phyloP scores from a whole-genome alignment of 2,888 invertebrate genomes.

The Anorthoa munda region DNA sequence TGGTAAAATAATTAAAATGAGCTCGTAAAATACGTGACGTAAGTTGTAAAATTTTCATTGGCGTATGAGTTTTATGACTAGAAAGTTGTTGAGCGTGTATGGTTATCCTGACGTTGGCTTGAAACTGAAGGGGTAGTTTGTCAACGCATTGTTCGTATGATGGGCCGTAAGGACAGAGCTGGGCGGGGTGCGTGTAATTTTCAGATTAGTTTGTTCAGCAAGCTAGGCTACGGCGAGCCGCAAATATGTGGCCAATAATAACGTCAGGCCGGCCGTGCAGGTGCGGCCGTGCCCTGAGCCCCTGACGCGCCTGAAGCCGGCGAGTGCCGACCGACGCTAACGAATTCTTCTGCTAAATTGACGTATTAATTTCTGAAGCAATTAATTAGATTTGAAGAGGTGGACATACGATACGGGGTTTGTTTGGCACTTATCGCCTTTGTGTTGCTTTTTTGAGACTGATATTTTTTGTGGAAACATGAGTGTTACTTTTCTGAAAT shows the following conservation, averaged over 20 bases:
- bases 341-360: conserved; percentile 66
- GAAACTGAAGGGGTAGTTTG: conserved; percentile 60
- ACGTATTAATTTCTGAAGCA: conserved; percentile 51
- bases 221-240: conserved; percentile 78
- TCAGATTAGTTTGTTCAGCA: conserved; percentile 90
- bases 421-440: conserved; percentile 5
- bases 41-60: conserved; percentile 26
- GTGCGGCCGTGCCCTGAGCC: conserved; percentile 31
- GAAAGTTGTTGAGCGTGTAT: conserved; percentile 24
- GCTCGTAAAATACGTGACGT: conserved; percentile 36
- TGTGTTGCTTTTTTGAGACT: neutral
- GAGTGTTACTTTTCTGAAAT: too few species aligned
- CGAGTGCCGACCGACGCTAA: conserved; percentile 27
- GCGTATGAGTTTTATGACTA: conserved; percentile 1
- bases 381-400: conserved; percentile 44
- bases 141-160: conserved; percentile 77
- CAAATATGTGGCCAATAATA: conserved; percentile 87
- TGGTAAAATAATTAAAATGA: conserved; percentile 37
- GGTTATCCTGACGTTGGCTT: conserved; percentile 24
- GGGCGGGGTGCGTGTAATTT: conserved; percentile 83
- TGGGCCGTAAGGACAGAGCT: conserved; percentile 61
- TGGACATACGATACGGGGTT: conserved; percentile 7
- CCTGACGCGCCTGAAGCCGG: conserved; percentile 26
- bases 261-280: conserved; percentile 60
- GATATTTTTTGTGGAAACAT: too few species aligned